Conservation (phyloP, 2,113 vertebrate species). For the Suncus etruscus region DNA sequence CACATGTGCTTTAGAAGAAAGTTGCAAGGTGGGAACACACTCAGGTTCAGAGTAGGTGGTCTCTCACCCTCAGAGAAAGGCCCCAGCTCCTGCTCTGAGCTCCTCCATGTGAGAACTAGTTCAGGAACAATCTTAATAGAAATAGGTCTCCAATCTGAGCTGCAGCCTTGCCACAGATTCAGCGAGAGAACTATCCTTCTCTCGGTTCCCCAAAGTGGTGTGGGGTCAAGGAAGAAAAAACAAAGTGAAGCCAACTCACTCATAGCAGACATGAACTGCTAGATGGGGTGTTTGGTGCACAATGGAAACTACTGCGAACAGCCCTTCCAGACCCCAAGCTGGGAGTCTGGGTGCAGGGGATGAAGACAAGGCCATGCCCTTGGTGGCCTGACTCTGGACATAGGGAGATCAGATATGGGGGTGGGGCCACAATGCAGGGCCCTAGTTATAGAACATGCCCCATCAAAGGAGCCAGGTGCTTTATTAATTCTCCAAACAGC, state of each 20-base stretch:
- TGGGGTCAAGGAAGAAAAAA: neutral
- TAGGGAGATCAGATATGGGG: neutral
- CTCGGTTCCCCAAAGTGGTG: neutral
- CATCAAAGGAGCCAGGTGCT: constrained; percentile 49
- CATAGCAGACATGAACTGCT: neutral
- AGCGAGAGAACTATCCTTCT: neutral
- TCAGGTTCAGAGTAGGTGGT: neutral
- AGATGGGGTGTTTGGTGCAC: neutral
- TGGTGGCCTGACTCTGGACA: neutral
- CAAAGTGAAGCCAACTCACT: neutral
- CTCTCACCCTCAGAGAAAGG: neutral
- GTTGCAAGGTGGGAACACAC: neutral
- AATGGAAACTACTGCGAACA: neutral
- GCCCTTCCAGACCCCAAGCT: too few relatives aligned
- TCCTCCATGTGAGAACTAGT: neutral
- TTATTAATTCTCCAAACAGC: constrained; percentile 73
- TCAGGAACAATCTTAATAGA: neutral
- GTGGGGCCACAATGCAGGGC: neutral
- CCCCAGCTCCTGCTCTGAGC: neutral
- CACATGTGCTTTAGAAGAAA: neutral
- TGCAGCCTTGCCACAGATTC: neutral
- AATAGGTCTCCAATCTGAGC: too few relatives aligned
- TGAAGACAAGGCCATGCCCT: neutral
- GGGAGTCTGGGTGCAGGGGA: neutral
- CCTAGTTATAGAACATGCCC: neutral